These are phyloP conservation scores for Coregonus sp. DNA, from an alignment of 2,797 vertebrate genomes.

Conservation along the genomic window DNA sequence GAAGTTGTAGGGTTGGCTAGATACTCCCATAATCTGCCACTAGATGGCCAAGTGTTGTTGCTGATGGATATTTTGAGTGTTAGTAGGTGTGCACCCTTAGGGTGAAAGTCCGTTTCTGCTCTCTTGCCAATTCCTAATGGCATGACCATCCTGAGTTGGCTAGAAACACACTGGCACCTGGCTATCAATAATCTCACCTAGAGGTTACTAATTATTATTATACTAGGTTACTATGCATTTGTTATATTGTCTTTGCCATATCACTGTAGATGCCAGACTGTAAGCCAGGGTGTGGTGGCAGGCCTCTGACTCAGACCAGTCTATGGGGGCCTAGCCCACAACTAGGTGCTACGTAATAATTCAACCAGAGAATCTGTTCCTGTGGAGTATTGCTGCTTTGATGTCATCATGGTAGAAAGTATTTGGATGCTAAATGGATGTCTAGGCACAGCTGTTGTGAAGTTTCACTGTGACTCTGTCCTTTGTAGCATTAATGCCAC, in stretches of 20 bases:
- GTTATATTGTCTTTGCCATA: background rate
- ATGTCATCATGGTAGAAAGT: background rate
- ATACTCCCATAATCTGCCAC: background rate
- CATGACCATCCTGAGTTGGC: too few species aligned
- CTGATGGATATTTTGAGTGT: background rate
- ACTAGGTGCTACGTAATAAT: background rate
- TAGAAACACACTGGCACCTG: too few species aligned
- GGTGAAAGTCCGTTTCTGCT: too few species aligned
- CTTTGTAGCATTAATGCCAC: background rate
- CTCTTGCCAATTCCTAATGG: too few species aligned
- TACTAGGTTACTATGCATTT: too few species aligned
- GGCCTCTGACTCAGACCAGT: background rate
- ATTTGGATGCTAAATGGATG: background rate
- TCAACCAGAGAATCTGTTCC: background rate
- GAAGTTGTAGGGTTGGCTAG: background rate
- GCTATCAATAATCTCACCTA: too few species aligned
- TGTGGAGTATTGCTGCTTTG: constrained; percentile 5
- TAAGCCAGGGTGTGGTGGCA: background rate
- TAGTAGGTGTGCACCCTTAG: too few species aligned
- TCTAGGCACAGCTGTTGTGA: background rate
- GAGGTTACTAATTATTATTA: too few species aligned
- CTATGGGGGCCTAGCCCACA: background rate
- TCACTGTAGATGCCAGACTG: background rate
- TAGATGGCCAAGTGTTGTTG: constrained; percentile 1
- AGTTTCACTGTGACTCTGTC: background rate